Evolutionary conservation across 1,140 invertebrate genomes (phyloP), one percentile per base, ranked within the genome.

Genomic region (Drosophila guanche): DNA sequence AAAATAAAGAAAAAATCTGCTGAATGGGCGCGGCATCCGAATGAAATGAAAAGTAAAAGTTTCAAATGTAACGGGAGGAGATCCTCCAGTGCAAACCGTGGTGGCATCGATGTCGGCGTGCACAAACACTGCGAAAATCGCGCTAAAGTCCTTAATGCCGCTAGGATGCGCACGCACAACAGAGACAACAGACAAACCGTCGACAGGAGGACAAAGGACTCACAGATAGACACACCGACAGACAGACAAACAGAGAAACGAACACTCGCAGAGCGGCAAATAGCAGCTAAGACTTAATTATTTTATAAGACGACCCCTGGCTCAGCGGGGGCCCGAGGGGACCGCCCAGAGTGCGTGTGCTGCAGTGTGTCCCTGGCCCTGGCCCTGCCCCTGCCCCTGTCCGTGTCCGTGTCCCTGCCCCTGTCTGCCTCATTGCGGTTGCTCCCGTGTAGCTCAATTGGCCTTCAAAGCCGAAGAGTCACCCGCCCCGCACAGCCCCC

Each of bases 71-170:
- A 68, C 59, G 56, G 55, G 45, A 16, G 48, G 56, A 46, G 69
- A 78, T 62, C 62, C 62, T 55, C 16, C 16, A 0, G 16, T 67
- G 55, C 48, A 37, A 37, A 40, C 45, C 45, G 20, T 65, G 29
- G 25, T 33, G 61, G 33, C 33, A 37, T 37, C 33, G 10, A 37
- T 53, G 62, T 56, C 58, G 56, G 56, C 60, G 63, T 5, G 43
- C 41, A 59, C 60, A 54, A 60, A 48, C 68, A 74, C 69, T 59
- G 77, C 78, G 57, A 65, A 85, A 85, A 85, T 85, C 80, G 83
- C 66, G 81, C 83, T 81, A 86, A 85, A 85, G 83, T 85, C 81
- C 81, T 88, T 88, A 81, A 85, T 86, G 65, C 77, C 76, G 79
- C 66, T 67, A 76, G 79, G 72, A 79, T 85, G 83, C 65, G 78